Evolutionary conservation across 2,888 invertebrate species (phyloP).

Genomic region (Seira sanloemensis): DNA sequence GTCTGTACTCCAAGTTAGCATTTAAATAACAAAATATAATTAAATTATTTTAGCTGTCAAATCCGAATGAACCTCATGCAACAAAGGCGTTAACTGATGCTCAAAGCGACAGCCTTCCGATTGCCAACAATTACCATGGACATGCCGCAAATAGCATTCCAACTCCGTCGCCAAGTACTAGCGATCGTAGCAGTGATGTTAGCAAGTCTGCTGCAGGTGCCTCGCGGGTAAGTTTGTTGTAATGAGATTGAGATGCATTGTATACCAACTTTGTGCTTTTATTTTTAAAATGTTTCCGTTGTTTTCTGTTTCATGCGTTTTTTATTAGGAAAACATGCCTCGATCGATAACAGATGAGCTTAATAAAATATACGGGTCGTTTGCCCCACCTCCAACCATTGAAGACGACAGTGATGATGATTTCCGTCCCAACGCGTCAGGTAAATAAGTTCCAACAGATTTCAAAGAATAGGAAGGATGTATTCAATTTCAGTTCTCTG

Average conservation of each 20-base stretch:
- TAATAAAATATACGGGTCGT: constrained; percentile 47
- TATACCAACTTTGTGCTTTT: not conserved
- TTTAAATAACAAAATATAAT: not conserved
- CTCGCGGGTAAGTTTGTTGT: constrained; percentile 9
- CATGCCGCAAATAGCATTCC: not conserved
- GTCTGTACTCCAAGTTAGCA: no score
- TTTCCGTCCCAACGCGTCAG: constrained; percentile 58
- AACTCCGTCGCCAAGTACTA: constrained; percentile 36
- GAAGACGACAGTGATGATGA: constrained; percentile 68
- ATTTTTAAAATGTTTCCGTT: not conserved
- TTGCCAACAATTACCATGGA: not conserved
- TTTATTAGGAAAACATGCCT: constrained; percentile 33
- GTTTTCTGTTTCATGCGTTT: not conserved
- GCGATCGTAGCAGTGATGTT: constrained; percentile 28
- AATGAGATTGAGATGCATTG: not conserved
- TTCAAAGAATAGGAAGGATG: not conserved
- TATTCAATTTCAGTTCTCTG: no score
- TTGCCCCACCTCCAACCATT: constrained; percentile 50
- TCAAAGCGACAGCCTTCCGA: not conserved
- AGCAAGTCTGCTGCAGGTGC: not conserved
- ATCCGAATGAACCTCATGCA: not conserved
- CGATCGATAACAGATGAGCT: constrained; percentile 53
- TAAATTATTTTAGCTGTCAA: not conserved
- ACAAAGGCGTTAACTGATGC: not conserved
- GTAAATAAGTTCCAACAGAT: constrained; percentile 19